Conservation (phyloP, 2,113 vertebrate species). For the Dunckerocampus dactyliophorus region DNA sequence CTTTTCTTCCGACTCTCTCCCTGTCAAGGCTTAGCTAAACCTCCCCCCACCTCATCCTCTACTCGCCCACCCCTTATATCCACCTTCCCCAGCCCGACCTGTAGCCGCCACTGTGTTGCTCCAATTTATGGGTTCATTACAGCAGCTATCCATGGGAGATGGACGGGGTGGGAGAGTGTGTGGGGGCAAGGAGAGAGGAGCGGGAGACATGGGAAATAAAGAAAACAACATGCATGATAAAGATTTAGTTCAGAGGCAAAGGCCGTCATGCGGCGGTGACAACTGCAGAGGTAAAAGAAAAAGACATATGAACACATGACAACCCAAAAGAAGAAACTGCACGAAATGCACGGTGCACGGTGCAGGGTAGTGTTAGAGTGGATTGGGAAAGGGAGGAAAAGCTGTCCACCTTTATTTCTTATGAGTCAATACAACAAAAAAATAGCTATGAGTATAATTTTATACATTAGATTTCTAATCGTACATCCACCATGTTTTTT, state of each 20-base stretch:
- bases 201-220: constrained; percentile 36
- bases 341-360: no score
- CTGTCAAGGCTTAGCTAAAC: constrained; percentile 20
- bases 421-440: no score
- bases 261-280: constrained; percentile 31
- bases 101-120: constrained; percentile 76
- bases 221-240: constrained; percentile 26
- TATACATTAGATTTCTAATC: no score
- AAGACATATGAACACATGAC: constrained; percentile 9
- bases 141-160: constrained; percentile 56
- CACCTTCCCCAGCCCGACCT: constrained; percentile 55
- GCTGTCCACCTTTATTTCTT: no score
- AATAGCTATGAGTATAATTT: no score
- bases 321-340: not conserved
- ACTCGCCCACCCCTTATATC: constrained; percentile 13
- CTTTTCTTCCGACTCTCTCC: constrained; percentile 22
- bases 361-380: no score
- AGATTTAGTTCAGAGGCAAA: constrained; percentile 50
- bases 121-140: constrained; percentile 80
- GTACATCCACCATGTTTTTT: no score
- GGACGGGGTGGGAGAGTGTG: constrained; percentile 35
- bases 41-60: not conserved
- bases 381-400: no score
- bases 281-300: constrained; percentile 19
- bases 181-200: constrained; percentile 35